Conservation (phyloP, 2,113 vertebrate species). For the Calyptomena viridis region DNA sequence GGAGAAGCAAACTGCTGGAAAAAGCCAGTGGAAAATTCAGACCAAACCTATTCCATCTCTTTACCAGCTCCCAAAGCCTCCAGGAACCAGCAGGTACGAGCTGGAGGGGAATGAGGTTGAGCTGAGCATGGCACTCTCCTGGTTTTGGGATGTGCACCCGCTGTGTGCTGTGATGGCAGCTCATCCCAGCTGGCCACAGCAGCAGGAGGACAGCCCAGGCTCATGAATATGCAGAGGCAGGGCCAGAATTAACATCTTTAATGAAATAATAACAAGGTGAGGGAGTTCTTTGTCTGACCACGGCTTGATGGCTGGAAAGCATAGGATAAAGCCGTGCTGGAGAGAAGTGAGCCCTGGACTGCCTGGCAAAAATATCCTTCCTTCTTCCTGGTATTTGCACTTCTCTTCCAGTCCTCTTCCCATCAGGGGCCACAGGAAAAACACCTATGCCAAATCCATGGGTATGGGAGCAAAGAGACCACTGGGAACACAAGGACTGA, state of each 20-base stretch:
- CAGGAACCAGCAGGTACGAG: background rate
- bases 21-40: fast-evolving
- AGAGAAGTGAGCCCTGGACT: background rate
- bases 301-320: background rate
- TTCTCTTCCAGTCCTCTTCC: background rate
- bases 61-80: background rate
- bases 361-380: background rate
- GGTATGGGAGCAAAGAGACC: background rate
- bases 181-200: background rate
- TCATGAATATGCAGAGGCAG: constrained; percentile 52
- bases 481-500: fast-evolving
- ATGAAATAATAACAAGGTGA: constrained; percentile 10
- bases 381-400: background rate
- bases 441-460: fast-evolving
- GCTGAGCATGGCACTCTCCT: background rate
- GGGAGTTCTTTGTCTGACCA: background rate
- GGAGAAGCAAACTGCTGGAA: background rate
- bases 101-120: background rate
- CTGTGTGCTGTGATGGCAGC: background rate
- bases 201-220: background rate
- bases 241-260: constrained; percentile 62
- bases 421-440: background rate
- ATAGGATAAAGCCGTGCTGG: background rate
- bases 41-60: background rate
- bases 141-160: background rate